Evolutionary conservation across 2,888 invertebrate species (phyloP), one percentile per base, ranked within the genome.

Genomic region (Dichetophora obliterata): DNA sequence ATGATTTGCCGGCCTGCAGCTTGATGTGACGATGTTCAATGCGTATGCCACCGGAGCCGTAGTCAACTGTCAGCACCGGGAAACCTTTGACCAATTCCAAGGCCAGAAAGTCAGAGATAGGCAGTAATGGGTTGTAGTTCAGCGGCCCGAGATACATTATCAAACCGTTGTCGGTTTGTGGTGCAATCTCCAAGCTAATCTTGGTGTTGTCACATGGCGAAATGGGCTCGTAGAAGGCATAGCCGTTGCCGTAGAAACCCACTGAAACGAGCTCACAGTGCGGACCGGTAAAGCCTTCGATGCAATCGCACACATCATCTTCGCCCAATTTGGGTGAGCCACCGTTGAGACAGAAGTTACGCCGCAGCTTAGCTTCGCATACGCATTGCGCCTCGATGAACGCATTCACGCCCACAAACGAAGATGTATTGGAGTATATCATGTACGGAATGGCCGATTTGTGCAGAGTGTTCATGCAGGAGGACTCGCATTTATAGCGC

Each of bases 101-200:
- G 0, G 97, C 93, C 90, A 99, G 93, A 89, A 97, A 98, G 91
- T 98, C 98, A 90, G 91, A 92, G 19, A 95, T 91, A 76, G 92
- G 91, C 75, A 93, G 87, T 66, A 92, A 89, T 0, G 92, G 91
- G 85, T 93, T 93, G 82, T 91, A 91, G 79, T 89, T 91, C 84
- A 94, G 88, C 0, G 98, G 98, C 0, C 98, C 98, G 85, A 96
- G 91, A 88, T 98, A 99, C 90, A 98, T 95, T 54, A 99, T 92
- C 11, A 98, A 91, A 3, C 96, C 97, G 89, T 95, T 93, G 61
- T 93, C 92, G 34, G 91, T 91, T 82, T 93, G 91, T 0, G 98
- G 94, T 57, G 94, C 92, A 83, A 99, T 92, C 81, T 96, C 95
- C 76, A 99, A 87, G 31, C 94, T 93, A 76, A 98, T 93, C 82